phyloP scores from a whole-genome alignment of 2,888 invertebrate species.

The Leptinotarsa rubiginosa region DNA sequence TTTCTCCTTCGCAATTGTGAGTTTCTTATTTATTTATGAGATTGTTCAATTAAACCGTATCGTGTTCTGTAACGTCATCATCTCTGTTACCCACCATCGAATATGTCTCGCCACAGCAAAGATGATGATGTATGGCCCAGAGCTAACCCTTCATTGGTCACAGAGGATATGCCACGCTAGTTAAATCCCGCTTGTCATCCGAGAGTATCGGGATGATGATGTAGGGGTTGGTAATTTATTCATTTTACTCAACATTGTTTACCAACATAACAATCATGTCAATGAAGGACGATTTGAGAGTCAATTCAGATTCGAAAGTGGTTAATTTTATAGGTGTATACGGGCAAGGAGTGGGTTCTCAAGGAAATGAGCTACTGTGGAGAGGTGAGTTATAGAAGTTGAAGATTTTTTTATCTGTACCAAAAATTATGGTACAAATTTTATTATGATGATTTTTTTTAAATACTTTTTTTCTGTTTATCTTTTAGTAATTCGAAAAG shows the following conservation, averaged over 20 bases:
- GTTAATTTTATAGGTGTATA: conserved; percentile 11
- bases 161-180: conserved; percentile 35
- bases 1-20: background rate
- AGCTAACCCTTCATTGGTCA: conserved; percentile 29
- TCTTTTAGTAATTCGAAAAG: too few relatives aligned
- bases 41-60: conserved; percentile 3
- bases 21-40: conserved; percentile 3
- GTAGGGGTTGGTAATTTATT: conserved; percentile 40
- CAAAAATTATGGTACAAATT: background rate
- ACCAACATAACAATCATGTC: conserved; percentile 37
- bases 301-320: conserved; percentile 15
- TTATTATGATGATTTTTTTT: background rate
- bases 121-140: conserved; percentile 14
- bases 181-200: conserved; percentile 38
- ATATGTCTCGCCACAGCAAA: conserved; percentile 11
- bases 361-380: background rate
- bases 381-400: background rate
- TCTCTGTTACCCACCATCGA: conserved; percentile 13
- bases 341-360: background rate
- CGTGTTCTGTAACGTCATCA: conserved; percentile 11
- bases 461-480: background rate
- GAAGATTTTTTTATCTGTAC: background rate
- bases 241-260: conserved; percentile 40
- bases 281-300: conserved; percentile 34
- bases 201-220: conserved; percentile 29